Percentiles rank a stretch among this genome's conserved stretches.
Evolutionary conservation across 1,140 invertebrate genomes (phyloP).

Genomic region (Megalonaias nervosa): DNA sequence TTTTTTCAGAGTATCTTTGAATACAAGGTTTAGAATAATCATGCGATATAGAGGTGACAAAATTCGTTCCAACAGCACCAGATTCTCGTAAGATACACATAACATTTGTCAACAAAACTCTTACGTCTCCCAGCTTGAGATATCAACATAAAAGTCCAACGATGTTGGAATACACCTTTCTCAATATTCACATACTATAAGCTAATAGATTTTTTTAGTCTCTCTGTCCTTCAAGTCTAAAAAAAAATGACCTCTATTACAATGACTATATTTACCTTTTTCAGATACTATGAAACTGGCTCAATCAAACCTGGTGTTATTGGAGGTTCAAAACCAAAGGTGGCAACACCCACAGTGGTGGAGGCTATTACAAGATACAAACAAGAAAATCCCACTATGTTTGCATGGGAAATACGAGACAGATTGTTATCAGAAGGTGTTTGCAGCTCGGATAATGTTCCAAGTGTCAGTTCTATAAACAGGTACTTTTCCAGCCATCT

Average conservation of each 20-base stretch:
- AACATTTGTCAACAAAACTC: no score
- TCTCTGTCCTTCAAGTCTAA: no score
- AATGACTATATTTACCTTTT: constrained; percentile 17
- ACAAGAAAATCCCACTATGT: constrained; percentile 99
- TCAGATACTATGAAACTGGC: constrained; percentile 76
- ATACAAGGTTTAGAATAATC: no score
- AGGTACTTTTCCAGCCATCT: constrained; percentile 78
- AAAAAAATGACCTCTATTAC: background rate
- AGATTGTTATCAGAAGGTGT: constrained; percentile 95
- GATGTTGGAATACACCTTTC: no score
- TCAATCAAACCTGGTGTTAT: constrained; percentile 99
- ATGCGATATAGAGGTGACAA: no score
- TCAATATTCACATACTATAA: no score
- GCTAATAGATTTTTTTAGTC: no score
- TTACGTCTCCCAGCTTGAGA: no score
- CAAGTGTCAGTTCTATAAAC: constrained; percentile 99
- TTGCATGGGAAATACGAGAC: constrained; percentile 99
- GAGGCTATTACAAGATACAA: constrained; percentile 99
- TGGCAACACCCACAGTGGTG: constrained; percentile 98
- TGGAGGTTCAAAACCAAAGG: constrained; percentile 99
- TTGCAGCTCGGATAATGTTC: constrained; percentile 98
- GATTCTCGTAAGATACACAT: no score
- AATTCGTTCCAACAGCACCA: no score
- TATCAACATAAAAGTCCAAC: no score
- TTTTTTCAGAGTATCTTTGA: no score